Evolutionary conservation across 2,113 vertebrate species (phyloP).

Genomic region (Montifringilla adamsi): DNA sequence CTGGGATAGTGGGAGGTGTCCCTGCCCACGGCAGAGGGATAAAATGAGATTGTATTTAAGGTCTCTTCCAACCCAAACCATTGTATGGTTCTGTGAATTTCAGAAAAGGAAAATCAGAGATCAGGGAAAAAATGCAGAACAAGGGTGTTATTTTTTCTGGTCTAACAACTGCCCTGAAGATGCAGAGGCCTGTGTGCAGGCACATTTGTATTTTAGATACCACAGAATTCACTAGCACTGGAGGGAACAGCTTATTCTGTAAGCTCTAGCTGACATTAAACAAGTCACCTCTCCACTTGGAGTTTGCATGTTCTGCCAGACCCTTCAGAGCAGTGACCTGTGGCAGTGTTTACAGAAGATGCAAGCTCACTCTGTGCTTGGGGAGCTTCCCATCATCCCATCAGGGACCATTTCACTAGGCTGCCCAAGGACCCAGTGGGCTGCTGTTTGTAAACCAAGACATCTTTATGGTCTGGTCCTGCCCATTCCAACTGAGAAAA

Average conservation of each 20-base stretch:
- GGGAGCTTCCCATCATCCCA: background rate
- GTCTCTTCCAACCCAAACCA: background rate
- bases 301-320: background rate
- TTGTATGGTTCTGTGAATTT: background rate
- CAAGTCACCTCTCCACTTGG: background rate
- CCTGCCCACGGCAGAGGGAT: background rate
- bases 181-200: background rate
- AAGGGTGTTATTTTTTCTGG: background rate
- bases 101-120: background rate
- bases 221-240: accelerated
- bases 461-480: background rate
- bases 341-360: background rate
- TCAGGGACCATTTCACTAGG: background rate
- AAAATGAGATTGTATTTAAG: background rate
- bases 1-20: background rate
- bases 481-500: background rate
- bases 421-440: background rate
- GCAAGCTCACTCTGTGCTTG: background rate
- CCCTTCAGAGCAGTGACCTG: background rate
- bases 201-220: background rate
- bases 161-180: background rate
- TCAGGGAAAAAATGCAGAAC: background rate
- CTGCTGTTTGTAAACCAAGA: background rate
- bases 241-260: background rate
- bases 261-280: background rate